These are phyloP conservation scores for Ianthella basta DNA, from an alignment of 37 sponge, comb jelly and placozoan genomes.

Conservation along the genomic window DNA sequence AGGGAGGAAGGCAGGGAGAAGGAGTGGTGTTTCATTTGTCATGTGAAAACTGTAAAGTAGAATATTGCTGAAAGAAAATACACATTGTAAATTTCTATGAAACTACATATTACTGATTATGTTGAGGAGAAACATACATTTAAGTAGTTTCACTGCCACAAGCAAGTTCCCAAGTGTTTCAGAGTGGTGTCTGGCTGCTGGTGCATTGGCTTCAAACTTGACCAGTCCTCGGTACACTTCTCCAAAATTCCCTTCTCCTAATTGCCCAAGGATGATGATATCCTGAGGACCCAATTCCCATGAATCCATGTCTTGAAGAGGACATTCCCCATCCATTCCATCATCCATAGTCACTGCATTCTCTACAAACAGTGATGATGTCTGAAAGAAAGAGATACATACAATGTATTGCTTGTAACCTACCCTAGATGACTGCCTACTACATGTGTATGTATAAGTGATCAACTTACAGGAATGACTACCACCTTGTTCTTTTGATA, in stretches of 20 bases:
- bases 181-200: background rate
- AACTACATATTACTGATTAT: no score
- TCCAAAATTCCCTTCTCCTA: slow-evolving; percentile 69
- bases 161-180: background rate
- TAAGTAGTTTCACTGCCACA: slow-evolving; percentile 58
- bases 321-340: background rate
- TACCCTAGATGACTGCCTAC: no score
- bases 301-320: slow-evolving; percentile 38
- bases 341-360: slow-evolving; percentile 7
- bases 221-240: slow-evolving; percentile 51
- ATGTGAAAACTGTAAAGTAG: no score
- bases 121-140: slow-evolving; percentile 32
- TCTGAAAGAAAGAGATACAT: background rate
- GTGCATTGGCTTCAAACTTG: background rate
- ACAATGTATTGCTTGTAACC: no score
- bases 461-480: slow-evolving; percentile 29
- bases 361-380: slow-evolving; percentile 13
- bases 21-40: no score
- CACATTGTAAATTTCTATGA: no score
- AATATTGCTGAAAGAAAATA: no score
- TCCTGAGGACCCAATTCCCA: slow-evolving; percentile 60
- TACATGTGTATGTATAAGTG: no score
- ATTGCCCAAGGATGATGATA: slow-evolving; percentile 32
- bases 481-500: slow-evolving; percentile 8
- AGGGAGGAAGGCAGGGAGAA: no score